Evolutionary conservation across 2,113 vertebrate genomes (phyloP).

Genomic region (Paratilapia polleni): DNA sequence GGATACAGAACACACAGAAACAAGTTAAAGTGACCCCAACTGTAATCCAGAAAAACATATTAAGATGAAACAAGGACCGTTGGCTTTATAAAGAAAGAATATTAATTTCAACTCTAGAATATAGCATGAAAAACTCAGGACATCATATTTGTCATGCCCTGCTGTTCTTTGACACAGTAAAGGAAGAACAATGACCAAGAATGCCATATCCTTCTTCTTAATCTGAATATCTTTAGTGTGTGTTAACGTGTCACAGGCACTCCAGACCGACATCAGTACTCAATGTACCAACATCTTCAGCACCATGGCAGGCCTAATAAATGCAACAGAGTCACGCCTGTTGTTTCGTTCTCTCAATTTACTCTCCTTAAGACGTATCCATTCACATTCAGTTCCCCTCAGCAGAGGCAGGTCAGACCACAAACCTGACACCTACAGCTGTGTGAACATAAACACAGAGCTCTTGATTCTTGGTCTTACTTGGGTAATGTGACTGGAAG

Average conservation of each 20-base stretch:
- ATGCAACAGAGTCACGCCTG: conserved; percentile 3
- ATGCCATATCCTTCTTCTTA: conserved; percentile 1
- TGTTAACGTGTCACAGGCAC: not conserved
- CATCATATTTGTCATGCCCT: not conserved
- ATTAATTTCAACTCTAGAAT: not conserved
- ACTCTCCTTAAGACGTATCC: not conserved
- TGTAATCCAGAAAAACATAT: not conserved
- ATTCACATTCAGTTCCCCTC: conserved; percentile 27
- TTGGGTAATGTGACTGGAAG: conserved; percentile 1
- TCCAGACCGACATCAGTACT: not conserved
- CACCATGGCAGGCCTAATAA: not conserved
- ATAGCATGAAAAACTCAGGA: not conserved
- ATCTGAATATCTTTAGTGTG: not conserved
- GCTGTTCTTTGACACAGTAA: not conserved
- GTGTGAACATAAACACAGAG: conserved; percentile 1
- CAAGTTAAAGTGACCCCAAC: not conserved
- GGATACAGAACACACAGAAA: conserved; percentile 4
- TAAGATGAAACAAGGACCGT: conserved; percentile 3
- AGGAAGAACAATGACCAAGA: not conserved
- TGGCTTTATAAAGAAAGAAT: not conserved
- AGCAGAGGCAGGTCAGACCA: not conserved
- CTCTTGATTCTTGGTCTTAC: not conserved
- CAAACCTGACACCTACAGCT: not conserved
- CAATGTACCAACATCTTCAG: not conserved
- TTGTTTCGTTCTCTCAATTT: conserved; percentile 22